Evolutionary conservation across 2,113 vertebrate species (phyloP), one percentile per base, ranked within the genome.

Genomic region (Gambusia affinis): DNA sequence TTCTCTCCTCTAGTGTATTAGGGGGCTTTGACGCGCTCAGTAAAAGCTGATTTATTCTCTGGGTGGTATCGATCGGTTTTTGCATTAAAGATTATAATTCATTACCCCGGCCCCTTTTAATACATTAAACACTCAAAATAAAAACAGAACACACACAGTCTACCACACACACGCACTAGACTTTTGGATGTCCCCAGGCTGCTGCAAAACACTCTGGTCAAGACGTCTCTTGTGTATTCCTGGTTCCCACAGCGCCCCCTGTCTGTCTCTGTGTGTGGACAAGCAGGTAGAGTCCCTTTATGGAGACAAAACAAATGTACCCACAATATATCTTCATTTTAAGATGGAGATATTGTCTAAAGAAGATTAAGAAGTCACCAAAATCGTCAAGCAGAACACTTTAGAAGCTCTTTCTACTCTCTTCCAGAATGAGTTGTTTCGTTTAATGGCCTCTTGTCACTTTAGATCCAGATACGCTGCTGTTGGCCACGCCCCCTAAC

Each of bases 61-160:
- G 68, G 87, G 84, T 88, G 86, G 86, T 95, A 95, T 95, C 94
- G 95, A 95, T 95, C 92, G 92, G 90, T 92, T 87, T 91, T 93
- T 95, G 93, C 95, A 95, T 95, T 95, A 95, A 95, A 95, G 93
- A 95, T 95, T 93, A 95, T 95, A 95, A 95, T 95, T 95, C 95
- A 95, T 95, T 95, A 94, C 93, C 92, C 87, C 54, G 4, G 86
- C 91, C 90, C 92, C 93, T 94, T 95, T 95, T 95, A 95, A 95
- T 95, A 94, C 94, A 95, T 95, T 95, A 95, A 95, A 95, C 94
- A 92, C 93, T 95, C 92, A 94, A 95, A 95, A 95, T 94, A 94
- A 94, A 95, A 94, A 95, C 94, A 94, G 94, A 95, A 94, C 84
- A 87, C 75, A 81, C 83, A 77, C 84, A 57, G 51, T 10, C 51